phyloP scores from a whole-genome alignment of 2,113 vertebrate species.

The Naja naja region DNA sequence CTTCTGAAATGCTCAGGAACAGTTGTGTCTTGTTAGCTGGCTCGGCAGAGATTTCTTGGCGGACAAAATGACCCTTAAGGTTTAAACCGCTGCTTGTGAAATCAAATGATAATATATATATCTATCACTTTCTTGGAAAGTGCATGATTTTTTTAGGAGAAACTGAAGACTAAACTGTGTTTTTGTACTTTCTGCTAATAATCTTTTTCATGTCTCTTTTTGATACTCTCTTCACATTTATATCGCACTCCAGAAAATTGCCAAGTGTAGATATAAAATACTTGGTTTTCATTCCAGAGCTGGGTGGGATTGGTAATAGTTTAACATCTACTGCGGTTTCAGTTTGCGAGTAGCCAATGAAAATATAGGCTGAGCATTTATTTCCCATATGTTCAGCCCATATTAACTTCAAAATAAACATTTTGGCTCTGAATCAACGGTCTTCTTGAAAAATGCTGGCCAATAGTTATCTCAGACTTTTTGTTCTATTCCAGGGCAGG shows the following conservation, averaged over 20 bases:
- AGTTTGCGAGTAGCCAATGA: neutral
- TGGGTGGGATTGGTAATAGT: neutral
- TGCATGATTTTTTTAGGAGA: slow-evolving; percentile 5
- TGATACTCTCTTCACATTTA: neutral
- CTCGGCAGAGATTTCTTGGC: slow-evolving; percentile 8
- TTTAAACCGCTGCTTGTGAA: neutral
- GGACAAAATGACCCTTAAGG: slow-evolving; percentile 29
- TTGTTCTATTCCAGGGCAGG: neutral
- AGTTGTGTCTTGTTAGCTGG: slow-evolving; percentile 11
- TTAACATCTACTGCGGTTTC: neutral
- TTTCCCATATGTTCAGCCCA: neutral
- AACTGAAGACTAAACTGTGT: slow-evolving; percentile 1
- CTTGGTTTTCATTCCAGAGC: neutral
- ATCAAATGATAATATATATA: slow-evolving; percentile 6
- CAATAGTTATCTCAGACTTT: neutral
- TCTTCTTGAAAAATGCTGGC: neutral
- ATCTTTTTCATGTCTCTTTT: neutral
- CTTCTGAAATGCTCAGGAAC: slow-evolving; percentile 21
- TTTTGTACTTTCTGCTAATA: neutral
- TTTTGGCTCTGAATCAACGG: neutral
- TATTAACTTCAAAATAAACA: neutral
- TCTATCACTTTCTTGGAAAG: slow-evolving; percentile 2
- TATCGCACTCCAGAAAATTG: neutral
- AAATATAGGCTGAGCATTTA: neutral
- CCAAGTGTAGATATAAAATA: neutral